phyloP scores from a whole-genome alignment of 1,140 invertebrate species.

The Prorops nasuta region DNA sequence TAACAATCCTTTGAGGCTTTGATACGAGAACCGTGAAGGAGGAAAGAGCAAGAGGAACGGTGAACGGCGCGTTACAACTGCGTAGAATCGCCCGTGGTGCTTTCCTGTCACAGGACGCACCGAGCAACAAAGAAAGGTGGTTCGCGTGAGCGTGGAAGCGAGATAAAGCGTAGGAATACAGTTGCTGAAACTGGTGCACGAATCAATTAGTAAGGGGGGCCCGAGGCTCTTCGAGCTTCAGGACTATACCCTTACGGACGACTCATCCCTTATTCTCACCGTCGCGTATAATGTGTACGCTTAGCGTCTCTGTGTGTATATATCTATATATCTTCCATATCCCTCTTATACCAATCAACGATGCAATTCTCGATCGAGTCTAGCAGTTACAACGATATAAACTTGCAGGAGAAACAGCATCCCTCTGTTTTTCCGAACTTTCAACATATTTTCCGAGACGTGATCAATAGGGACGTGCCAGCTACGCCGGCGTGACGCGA shows the following conservation, averaged over 20 bases:
- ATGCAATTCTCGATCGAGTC: too few relatives aligned
- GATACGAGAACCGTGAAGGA: conserved; percentile 33
- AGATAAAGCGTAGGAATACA: conserved; percentile 27
- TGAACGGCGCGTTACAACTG: conserved; percentile 16
- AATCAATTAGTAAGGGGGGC: conserved; percentile 48
- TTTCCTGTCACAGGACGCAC: conserved; percentile 8
- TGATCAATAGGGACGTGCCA: conserved; percentile 33
- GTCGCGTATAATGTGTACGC: neutral
- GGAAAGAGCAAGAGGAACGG: conserved; percentile 21
- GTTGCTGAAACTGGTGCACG: conserved; percentile 43
- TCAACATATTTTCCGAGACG: too few relatives aligned
- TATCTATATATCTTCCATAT: too few relatives aligned
- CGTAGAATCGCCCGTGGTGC: conserved; percentile 21
- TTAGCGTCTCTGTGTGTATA: neutral
- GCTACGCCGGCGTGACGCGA: conserved; percentile 22
- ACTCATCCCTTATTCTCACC: conserved; percentile 6
- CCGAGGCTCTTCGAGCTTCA: conserved; percentile 36
- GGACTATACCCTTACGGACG: conserved; percentile 31
- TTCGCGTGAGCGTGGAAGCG: conserved; percentile 2
- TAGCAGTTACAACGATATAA: too few relatives aligned
- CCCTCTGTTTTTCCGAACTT: too few relatives aligned
- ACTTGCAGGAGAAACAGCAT: too few relatives aligned
- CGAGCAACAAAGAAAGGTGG: neutral
- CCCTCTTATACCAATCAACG: too few relatives aligned
- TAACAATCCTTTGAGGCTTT: conserved; percentile 50